Evolutionary conservation across 2,888 invertebrate species (phyloP).

Genomic region (Schizotus pectinicornis): DNA sequence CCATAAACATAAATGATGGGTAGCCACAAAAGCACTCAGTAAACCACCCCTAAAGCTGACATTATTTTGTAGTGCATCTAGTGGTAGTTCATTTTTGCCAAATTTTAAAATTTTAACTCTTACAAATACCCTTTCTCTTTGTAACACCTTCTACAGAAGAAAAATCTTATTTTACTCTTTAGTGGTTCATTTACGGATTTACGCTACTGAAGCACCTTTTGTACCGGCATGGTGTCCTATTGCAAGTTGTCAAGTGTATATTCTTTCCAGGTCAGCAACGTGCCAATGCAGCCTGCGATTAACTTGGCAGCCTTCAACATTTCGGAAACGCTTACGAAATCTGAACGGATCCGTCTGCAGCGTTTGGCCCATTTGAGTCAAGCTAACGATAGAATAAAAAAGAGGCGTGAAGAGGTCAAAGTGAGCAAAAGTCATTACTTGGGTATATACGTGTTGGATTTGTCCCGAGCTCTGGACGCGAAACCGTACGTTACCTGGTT

Average conservation of each 20-base stretch:
- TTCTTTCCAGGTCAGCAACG: slow-evolving; percentile 36
- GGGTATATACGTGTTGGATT: slow-evolving; percentile 86
- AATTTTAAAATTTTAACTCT: too few species aligned
- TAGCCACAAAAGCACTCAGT: too few species aligned
- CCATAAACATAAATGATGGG: too few species aligned
- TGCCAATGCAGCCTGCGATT: slow-evolving; percentile 47
- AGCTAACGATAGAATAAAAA: slow-evolving; percentile 40
- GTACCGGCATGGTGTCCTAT: neutral
- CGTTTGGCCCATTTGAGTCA: slow-evolving; percentile 41
- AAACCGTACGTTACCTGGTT: slow-evolving; percentile 74
- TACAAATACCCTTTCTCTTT: too few species aligned
- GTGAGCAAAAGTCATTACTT: slow-evolving; percentile 56
- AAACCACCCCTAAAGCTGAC: too few species aligned
- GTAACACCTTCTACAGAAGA: too few species aligned
- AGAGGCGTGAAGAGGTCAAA: slow-evolving; percentile 38
- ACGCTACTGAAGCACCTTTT: too few species aligned
- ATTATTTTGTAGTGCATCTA: too few species aligned
- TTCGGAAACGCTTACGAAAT: slow-evolving; percentile 70
- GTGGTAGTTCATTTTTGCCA: too few species aligned
- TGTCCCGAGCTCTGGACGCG: slow-evolving; percentile 71
- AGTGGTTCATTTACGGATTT: too few species aligned
- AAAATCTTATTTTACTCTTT: too few species aligned
- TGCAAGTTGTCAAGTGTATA: neutral
- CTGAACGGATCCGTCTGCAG: slow-evolving; percentile 64
- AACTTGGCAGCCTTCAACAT: slow-evolving; percentile 66